Evolutionary conservation across 2,888 invertebrate species (phyloP), one percentile per base, ranked within the genome.

Genomic region (Troilus luridus): DNA sequence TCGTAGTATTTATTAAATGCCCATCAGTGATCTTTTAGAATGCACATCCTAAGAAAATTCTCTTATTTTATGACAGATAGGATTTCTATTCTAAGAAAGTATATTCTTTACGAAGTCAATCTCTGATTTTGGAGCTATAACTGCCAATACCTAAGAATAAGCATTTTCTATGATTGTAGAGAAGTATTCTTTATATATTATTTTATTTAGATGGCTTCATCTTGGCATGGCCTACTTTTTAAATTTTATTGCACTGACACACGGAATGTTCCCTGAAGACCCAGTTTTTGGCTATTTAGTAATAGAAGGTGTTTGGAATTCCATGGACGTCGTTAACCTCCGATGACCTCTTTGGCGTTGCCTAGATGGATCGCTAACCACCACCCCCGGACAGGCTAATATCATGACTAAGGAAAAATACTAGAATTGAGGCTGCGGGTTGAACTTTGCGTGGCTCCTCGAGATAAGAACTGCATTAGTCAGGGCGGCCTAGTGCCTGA

Each of bases 381-480:
- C 72, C 6, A 2, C 72, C 72, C 19, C 41, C 72, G 17, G 21
- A 41, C 19, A 41, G 72, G 72, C 41, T 77, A 77, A 77, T 77
- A 77, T 19, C 72, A 77, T 77, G 72, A 77, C 72, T 77, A 77
- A 77, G 72, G 27, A 77, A 77, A 77, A 77, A 77, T 77, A 77
- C 72, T 77, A 19, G 72, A 27, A 41, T 77, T 19, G 72, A 17
- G 72, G 27, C 72, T 27, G 85, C n/a, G 85, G 85, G 11, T 21
- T 58, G 85, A 85, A 85, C 85, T 85, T 85, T 85, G 85, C 85
- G 85, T 85, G 85, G 85, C 11, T 8, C 8, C 81, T 56, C 85
- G 56, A 85, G 85, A 85, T 85, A 85, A 85, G 72, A 41, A 77
- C 41, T 77, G 72, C 72, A 77, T 77, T 77, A 77, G 72, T 77